These are phyloP conservation scores for Aphelenchoides fujianensis DNA, from an alignment of 1,140 invertebrate genomes.

Conservation along the genomic window DNA sequence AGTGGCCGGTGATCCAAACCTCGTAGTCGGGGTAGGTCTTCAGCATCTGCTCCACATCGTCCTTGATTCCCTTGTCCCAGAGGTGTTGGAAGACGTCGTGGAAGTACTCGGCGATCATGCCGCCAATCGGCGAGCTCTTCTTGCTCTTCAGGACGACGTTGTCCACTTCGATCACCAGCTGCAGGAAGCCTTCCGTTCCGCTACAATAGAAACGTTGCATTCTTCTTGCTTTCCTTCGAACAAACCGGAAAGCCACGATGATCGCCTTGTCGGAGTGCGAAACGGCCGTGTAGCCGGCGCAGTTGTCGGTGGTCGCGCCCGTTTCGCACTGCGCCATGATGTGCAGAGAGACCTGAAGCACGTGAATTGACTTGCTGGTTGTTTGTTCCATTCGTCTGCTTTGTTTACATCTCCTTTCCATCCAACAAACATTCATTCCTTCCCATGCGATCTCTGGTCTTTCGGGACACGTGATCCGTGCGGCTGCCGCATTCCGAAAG, in stretches of 20 bases:
- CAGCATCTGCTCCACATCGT: constrained; percentile 32
- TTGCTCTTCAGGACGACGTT: constrained; percentile 38
- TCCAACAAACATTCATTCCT: no score
- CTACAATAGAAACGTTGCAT: constrained; percentile 28
- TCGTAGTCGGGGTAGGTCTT: constrained; percentile 44
- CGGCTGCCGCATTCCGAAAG: no score
- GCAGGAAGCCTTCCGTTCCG: constrained; percentile 46
- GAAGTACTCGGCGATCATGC: constrained; percentile 46
- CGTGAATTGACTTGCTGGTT: not conserved
- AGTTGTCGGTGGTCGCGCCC: constrained; percentile 32
- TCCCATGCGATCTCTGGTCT: no score
- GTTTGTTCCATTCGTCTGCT: no score
- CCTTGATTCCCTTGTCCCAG: constrained; percentile 42
- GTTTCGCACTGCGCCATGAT: constrained; percentile 37
- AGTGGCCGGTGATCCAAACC: constrained; percentile 54
- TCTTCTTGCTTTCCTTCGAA: not conserved
- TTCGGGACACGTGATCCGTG: no score
- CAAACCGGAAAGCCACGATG: constrained; percentile 43
- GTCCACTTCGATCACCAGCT: constrained; percentile 43
- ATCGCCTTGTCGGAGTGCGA: constrained; percentile 36
- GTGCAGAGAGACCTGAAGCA: constrained; percentile 36
- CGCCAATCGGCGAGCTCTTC: constrained; percentile 32
- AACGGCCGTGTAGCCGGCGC: constrained; percentile 49
- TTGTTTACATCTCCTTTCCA: no score
- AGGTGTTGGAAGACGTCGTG: constrained; percentile 38